Conservation (phyloP, 2,888 invertebrate genomes). For the Tipula confusa region DNA sequence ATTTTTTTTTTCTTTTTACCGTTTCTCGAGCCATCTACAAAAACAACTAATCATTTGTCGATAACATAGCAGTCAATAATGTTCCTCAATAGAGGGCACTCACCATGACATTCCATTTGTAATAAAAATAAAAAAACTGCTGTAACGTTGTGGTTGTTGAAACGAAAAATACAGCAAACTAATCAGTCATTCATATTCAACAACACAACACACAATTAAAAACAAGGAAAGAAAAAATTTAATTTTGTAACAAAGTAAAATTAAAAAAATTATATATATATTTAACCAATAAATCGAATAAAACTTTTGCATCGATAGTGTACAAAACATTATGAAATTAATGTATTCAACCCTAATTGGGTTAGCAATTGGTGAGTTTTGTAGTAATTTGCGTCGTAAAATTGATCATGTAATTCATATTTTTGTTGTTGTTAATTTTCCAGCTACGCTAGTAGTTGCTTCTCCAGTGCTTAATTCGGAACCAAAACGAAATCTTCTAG, state of each 20-base stretch:
- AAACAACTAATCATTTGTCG: not conserved
- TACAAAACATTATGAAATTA: not conserved
- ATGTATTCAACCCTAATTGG: conserved; percentile 13
- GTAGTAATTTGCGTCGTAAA: not conserved
- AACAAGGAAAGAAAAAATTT: not conserved
- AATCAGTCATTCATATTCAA: not conserved
- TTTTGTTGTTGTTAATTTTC: not conserved
- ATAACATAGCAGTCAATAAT: not conserved
- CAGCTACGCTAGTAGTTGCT: not conserved
- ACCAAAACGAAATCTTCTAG: conserved; percentile 48
- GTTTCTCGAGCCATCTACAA: not conserved
- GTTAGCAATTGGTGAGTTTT: conserved; percentile 4
- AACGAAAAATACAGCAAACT: not conserved
- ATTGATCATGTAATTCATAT: not conserved
- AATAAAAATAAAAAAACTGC: not conserved
- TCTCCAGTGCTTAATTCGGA: not conserved
- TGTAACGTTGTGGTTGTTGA: not conserved
- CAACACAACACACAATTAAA: not conserved
- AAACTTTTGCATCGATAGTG: not conserved
- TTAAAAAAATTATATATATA: not conserved
- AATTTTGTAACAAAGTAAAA: not conserved
- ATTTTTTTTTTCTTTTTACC: not conserved
- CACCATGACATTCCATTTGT: not conserved
- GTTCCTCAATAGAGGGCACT: not conserved
- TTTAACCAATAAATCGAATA: not conserved